Evolutionary conservation across 1,140 invertebrate genomes (phyloP).

Genomic region (Panulirus ornatus): DNA sequence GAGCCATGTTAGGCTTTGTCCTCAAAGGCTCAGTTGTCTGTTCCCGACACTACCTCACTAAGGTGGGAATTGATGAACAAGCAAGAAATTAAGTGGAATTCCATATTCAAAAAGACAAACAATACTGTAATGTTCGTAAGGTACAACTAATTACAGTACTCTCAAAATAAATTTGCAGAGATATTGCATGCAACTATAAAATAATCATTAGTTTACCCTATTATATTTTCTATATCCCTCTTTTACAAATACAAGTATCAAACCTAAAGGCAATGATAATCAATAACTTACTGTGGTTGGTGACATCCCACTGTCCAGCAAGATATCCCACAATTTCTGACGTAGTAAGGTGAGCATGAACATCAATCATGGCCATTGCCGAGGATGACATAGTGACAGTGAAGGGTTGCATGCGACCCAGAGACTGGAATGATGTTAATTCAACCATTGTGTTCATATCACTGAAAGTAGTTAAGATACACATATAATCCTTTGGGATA

Average conservation of each 20-base stretch:
- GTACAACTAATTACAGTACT: too few species aligned
- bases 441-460: conserved; percentile 93
- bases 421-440: conserved; percentile 87
- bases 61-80: too few species aligned
- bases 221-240: background rate
- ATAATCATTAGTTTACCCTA: background rate
- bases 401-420: conserved; percentile 95
- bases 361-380: conserved; percentile 92
- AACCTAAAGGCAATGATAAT: background rate
- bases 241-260: background rate
- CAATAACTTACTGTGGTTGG: conserved; percentile 90
- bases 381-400: conserved; percentile 92
- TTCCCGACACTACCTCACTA: too few species aligned
- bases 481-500: too few species aligned
- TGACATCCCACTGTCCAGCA: conserved; percentile 95
- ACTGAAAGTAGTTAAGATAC: too few species aligned
- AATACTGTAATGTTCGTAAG: too few species aligned
- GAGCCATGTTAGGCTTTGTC: too few species aligned
- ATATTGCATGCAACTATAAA: too few species aligned
- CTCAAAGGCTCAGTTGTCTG: too few species aligned
- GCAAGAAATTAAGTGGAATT: too few species aligned
- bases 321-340: conserved; percentile 96
- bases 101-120: too few species aligned
- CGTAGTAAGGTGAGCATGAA: conserved; percentile 94
- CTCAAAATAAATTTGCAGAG: too few species aligned